phyloP scores from a whole-genome alignment of 2,797 vertebrate genomes.

The Neosilurus hyrtlii region DNA sequence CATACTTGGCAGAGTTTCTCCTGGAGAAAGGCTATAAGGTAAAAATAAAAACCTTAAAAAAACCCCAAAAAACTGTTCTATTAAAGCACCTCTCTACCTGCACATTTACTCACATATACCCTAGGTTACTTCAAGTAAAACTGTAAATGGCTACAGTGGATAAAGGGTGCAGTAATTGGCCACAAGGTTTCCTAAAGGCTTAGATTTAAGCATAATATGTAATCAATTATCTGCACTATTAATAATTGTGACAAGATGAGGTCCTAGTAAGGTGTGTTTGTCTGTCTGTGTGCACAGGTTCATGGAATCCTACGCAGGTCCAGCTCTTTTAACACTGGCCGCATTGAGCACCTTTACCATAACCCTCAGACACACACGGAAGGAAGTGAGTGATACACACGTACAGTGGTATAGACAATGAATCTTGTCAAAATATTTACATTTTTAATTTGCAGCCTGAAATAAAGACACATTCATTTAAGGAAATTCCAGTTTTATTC shows the following conservation, averaged over 20 bases:
- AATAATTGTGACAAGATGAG: background rate
- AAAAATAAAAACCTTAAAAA: background rate
- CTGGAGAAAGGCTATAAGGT: slow-evolving; percentile 95
- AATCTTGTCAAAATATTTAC: too few relatives aligned
- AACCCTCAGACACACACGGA: slow-evolving; percentile 90
- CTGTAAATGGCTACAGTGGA: background rate
- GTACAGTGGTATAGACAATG: too few relatives aligned
- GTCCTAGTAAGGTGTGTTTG: background rate
- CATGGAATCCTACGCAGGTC: slow-evolving; percentile 93
- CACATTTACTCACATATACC: background rate
- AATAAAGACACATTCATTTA: too few relatives aligned
- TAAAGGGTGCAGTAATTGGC: background rate
- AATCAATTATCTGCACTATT: background rate
- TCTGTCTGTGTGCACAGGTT: slow-evolving; percentile 72
- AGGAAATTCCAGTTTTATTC: too few relatives aligned
- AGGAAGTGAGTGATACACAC: slow-evolving; percentile 83
- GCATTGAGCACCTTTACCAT: slow-evolving; percentile 96
- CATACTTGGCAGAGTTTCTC: slow-evolving; percentile 98
- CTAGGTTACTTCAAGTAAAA: background rate
- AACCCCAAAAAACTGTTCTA: too few relatives aligned
- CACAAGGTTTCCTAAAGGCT: background rate
- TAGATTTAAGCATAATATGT: background rate
- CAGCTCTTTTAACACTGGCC: slow-evolving; percentile 97
- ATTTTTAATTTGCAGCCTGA: too few relatives aligned
- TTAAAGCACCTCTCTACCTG: background rate